These are phyloP conservation scores for Dendrophyllia cribrosa DNA, from an alignment of 64 coral and sea anemone genomes.

Conservation along the genomic window DNA sequence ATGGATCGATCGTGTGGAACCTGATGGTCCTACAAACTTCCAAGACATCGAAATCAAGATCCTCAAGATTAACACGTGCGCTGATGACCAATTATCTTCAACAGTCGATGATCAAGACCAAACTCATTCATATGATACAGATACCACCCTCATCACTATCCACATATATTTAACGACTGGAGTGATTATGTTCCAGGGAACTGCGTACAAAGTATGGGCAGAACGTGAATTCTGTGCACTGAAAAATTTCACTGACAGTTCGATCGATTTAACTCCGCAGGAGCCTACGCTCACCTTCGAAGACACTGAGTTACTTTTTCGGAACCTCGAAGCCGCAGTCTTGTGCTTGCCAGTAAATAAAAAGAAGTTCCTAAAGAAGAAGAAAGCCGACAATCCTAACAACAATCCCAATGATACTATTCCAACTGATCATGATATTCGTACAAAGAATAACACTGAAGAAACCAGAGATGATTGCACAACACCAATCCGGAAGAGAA, in stretches of 20 bases:
- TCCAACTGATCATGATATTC: neutral
- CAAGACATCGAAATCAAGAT: slow-evolving; percentile 32
- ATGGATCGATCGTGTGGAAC: slow-evolving; percentile 20
- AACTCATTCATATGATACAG: neutral
- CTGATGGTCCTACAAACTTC: neutral
- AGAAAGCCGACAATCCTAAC: neutral
- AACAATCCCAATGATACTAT: neutral
- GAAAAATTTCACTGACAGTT: neutral
- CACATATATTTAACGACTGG: slow-evolving; percentile 50
- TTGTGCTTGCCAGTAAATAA: neutral
- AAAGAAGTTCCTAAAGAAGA: neutral
- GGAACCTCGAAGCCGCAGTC: neutral
- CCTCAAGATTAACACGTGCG: neutral
- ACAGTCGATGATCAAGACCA: neutral
- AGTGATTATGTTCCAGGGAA: slow-evolving; percentile 50
- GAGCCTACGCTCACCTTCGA: neutral
- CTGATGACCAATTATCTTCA: neutral
- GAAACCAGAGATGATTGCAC: neutral
- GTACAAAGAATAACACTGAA: neutral
- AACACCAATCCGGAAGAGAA: slow-evolving; percentile 17
- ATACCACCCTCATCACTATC: slow-evolving; percentile 2
- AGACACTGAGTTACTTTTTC: neutral
- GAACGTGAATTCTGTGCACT: slow-evolving; percentile 44
- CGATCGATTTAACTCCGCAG: neutral
- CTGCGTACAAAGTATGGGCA: slow-evolving; percentile 36